phyloP scores from a whole-genome alignment of 2,113 vertebrate species.

The Petaurus breviceps region DNA sequence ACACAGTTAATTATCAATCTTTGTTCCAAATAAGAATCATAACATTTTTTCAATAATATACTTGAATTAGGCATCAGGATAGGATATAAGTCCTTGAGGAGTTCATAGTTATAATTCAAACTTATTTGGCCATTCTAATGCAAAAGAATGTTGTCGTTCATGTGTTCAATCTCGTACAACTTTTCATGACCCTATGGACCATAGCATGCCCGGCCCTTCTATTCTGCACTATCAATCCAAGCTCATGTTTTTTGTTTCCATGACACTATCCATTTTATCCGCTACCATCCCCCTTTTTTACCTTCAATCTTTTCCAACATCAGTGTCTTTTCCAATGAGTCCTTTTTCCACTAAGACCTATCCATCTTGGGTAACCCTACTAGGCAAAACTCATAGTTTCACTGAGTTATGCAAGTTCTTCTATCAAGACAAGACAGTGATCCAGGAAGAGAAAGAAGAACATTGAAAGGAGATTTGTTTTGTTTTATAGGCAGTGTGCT shows the following conservation, averaged over 20 bases:
- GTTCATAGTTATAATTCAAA: neutral
- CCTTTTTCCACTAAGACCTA: neutral
- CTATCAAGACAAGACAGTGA: neutral
- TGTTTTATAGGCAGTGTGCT: neutral
- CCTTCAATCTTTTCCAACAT: neutral
- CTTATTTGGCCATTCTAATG: neutral
- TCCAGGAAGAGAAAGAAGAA: neutral
- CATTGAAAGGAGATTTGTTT: neutral
- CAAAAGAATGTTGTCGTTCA: neutral
- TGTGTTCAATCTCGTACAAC: neutral
- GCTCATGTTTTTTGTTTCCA: neutral
- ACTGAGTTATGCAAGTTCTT: neutral
- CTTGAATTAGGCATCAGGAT: neutral
- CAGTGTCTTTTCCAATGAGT: neutral
- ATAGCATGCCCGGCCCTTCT: neutral
- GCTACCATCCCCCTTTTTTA: neutral
- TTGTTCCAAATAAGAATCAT: neutral
- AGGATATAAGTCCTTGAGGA: neutral
- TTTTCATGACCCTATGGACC: neutral
- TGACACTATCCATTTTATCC: neutral
- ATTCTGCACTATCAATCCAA: neutral
- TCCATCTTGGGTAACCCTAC: neutral
- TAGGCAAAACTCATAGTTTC: too few species aligned
- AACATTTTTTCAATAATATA: neutral
- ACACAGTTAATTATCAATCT: neutral